Percentiles rank a stretch among this genome's conserved stretches.
Evolutionary conservation across 2,113 vertebrate species (phyloP).

Genomic region (Scopus umbretta): DNA sequence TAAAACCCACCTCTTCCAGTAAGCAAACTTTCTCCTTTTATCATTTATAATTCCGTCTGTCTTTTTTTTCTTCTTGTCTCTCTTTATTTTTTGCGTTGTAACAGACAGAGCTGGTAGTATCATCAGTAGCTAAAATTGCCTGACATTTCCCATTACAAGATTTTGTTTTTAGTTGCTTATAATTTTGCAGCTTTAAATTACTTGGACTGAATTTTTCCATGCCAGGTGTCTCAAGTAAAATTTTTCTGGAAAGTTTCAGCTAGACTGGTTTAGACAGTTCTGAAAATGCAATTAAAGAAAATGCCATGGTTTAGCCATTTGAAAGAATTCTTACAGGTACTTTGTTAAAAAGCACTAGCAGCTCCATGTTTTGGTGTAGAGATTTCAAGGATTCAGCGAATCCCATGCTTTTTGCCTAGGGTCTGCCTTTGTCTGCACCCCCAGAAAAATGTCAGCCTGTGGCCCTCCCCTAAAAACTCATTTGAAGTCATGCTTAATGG

Average conservation of each 20-base stretch:
- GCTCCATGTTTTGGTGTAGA: not conserved
- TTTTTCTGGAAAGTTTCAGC: conserved; percentile 61
- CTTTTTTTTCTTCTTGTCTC: not conserved
- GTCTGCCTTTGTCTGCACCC: not conserved
- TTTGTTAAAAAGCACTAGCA: not conserved
- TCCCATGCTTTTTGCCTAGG: not conserved
- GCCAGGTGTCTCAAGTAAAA: conserved; percentile 53
- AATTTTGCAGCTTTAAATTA: conserved; percentile 56
- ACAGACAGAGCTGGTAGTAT: conserved; percentile 37
- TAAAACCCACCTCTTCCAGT: conserved; percentile 16
- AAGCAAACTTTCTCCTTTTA: conserved; percentile 13
- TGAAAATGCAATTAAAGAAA: conserved; percentile 55
- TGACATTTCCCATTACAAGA: conserved; percentile 60
- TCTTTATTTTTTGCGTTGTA: conserved; percentile 26
- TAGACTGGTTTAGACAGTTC: conserved; percentile 47
- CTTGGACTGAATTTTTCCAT: conserved; percentile 60
- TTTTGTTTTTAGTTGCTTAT: conserved; percentile 48
- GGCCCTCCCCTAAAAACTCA: not conserved
- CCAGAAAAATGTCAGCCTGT: not conserved
- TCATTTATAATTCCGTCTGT: conserved; percentile 4
- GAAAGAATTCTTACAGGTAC: not conserved
- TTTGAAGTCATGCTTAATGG: not conserved
- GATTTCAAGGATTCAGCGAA: not conserved
- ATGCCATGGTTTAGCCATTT: not conserved
- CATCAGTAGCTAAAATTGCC: conserved; percentile 48